Evolutionary conservation across 2,113 vertebrate species (phyloP).

Genomic region (Limanda limanda): DNA sequence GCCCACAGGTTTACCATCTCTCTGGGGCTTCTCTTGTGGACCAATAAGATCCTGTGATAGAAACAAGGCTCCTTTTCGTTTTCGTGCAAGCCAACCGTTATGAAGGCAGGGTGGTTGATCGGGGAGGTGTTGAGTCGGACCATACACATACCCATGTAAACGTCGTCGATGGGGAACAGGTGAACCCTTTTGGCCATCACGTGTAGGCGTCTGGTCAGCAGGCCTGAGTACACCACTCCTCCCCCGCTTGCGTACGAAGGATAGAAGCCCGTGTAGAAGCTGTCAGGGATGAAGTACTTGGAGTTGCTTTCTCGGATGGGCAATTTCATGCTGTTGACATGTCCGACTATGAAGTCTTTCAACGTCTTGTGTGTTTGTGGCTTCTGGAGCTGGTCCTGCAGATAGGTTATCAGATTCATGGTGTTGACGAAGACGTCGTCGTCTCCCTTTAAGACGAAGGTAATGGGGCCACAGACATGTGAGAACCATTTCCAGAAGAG

Average conservation of each 20-base stretch:
- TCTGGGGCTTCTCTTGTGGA: constrained; percentile 76
- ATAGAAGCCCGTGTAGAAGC: constrained; percentile 80
- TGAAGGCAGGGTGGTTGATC: constrained; percentile 74
- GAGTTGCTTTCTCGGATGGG: constrained; percentile 48
- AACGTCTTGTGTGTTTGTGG: neutral
- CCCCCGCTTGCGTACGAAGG: constrained; percentile 80
- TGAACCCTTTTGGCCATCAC: constrained; percentile 69
- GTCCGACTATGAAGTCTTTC: constrained; percentile 75
- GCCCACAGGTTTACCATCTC: constrained; percentile 73
- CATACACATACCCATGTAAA: constrained; percentile 85
- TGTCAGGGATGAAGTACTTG: constrained; percentile 82
- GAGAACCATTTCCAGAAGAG: constrained; percentile 83
- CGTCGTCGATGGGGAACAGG: constrained; percentile 84
- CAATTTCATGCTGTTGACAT: constrained; percentile 57
- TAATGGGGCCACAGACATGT: constrained; percentile 39
- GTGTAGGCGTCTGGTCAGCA: constrained; percentile 69
- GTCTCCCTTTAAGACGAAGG: constrained; percentile 82
- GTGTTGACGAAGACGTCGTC: constrained; percentile 84
- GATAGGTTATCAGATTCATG: constrained; percentile 66
- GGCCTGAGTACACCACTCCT: constrained; percentile 80
- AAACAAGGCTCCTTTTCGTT: constrained; percentile 65
- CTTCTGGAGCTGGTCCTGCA: constrained; percentile 53
- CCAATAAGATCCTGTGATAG: constrained; percentile 74
- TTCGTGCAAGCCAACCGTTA: constrained; percentile 75
- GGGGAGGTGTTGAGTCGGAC: constrained; percentile 65